Conservation (phyloP, 2,888 invertebrate species). For the Parnassius apollo region DNA sequence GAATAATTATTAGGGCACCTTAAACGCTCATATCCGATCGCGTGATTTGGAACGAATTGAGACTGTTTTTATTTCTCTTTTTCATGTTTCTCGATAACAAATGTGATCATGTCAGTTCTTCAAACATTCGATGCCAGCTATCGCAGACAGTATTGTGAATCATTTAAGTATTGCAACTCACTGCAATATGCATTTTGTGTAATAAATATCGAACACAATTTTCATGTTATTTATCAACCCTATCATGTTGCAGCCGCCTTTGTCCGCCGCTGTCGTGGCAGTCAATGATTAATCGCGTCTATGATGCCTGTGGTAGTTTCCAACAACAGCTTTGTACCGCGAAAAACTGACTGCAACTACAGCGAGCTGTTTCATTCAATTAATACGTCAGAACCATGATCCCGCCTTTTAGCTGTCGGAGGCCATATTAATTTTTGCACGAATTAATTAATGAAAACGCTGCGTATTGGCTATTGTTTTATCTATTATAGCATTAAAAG, state of each 20-base stretch:
- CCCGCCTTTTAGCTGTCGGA: constrained; percentile 39
- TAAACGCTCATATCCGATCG: no score
- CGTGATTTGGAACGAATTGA: no score
- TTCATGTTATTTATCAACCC: constrained; percentile 36
- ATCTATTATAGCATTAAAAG: not conserved
- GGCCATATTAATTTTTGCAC: constrained; percentile 45
- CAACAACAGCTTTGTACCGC: constrained; percentile 49
- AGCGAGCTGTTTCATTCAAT: constrained; percentile 38
- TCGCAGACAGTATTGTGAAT: not conserved
- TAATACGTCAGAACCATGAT: constrained; percentile 37
- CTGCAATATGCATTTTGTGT: not conserved
- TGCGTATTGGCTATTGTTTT: not conserved
- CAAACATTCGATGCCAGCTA: constrained; percentile 10
- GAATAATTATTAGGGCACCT: no score
- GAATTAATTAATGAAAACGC: constrained; percentile 16
- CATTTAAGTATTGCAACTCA: not conserved
- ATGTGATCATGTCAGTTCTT: no score
- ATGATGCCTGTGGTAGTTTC: constrained; percentile 64
- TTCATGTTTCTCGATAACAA: no score
- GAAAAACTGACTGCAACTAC: constrained; percentile 58
- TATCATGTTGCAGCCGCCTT: constrained; percentile 45
- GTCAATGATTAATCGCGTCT: constrained; percentile 74
- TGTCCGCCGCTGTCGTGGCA: constrained; percentile 55
- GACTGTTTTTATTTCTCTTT: no score
- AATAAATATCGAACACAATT: constrained; percentile 15